Evolutionary conservation across 2,888 invertebrate genomes (phyloP).

Genomic region (Axea sp.): DNA sequence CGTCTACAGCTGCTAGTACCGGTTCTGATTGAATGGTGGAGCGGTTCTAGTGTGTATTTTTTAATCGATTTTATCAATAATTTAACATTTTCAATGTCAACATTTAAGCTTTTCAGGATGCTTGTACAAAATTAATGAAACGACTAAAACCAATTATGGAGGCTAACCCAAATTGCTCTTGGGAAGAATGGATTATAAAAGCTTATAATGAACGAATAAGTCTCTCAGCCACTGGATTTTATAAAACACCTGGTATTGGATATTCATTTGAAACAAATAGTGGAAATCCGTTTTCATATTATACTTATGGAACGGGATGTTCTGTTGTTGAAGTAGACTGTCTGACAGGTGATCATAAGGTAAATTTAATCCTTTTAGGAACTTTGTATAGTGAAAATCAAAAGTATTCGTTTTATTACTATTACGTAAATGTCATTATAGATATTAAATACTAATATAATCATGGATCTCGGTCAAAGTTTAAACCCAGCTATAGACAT

Average conservation of each 20-base stretch:
- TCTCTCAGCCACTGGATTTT: slow-evolving; percentile 90
- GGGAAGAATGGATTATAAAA: slow-evolving; percentile 88
- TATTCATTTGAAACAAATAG: slow-evolving; percentile 85
- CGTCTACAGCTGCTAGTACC: slow-evolving; percentile 91
- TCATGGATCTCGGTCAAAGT: slow-evolving; percentile 96
- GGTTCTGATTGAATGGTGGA: slow-evolving; percentile 94
- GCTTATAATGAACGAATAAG: slow-evolving; percentile 88
- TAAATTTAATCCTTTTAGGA: too few species aligned
- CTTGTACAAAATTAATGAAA: slow-evolving; percentile 87
- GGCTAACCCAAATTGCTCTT: slow-evolving; percentile 86
- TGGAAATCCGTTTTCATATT: slow-evolving; percentile 88
- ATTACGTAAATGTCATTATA: too few species aligned
- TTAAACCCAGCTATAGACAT: slow-evolving; percentile 96
- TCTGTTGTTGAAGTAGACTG: slow-evolving; percentile 95
- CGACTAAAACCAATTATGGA: slow-evolving; percentile 87
- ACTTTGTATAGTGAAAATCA: too few species aligned
- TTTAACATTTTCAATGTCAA: too few species aligned
- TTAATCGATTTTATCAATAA: too few species aligned
- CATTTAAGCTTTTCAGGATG: slow-evolving; percentile 82
- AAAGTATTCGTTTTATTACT: too few species aligned
- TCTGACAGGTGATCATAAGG: slow-evolving; percentile 93
- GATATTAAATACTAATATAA: slow-evolving; percentile 92
- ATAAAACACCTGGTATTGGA: slow-evolving; percentile 86
- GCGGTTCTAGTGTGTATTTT: slow-evolving; percentile 87
- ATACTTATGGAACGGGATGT: slow-evolving; percentile 89